phyloP scores from a whole-genome alignment of 2,113 vertebrate genomes.

The Pseudolaguvia tuberculata region DNA sequence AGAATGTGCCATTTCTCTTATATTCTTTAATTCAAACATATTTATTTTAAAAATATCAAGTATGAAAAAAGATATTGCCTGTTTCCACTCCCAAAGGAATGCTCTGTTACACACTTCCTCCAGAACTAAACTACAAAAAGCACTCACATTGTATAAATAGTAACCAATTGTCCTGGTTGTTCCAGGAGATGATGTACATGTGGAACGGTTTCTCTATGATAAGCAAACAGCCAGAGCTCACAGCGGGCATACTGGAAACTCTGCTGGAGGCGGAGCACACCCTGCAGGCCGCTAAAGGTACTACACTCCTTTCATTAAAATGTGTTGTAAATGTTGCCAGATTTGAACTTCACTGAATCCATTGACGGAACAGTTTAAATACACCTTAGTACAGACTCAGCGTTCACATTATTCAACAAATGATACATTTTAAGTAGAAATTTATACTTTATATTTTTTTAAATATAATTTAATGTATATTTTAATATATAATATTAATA shows the following conservation, averaged over 20 bases:
- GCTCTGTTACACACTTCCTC: neutral
- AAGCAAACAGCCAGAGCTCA: conserved; percentile 65
- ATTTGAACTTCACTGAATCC: neutral
- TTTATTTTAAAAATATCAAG: neutral
- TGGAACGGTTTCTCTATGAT: conserved; percentile 79
- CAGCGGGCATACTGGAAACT: conserved; percentile 69
- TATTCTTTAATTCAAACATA: neutral
- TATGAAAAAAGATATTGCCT: neutral
- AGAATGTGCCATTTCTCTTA: neutral
- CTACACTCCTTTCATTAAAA: neutral
- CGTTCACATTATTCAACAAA: no score
- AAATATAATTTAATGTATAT: no score
- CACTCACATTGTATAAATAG: neutral
- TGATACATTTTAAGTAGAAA: no score
- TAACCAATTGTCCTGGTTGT: neutral
- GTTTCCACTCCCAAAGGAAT: neutral
- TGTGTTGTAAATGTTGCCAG: no score
- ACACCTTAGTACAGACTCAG: neutral
- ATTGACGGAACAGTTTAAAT: neutral
- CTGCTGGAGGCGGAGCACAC: conserved; percentile 65
- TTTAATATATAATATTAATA: no score
- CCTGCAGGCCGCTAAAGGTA: conserved; percentile 67
- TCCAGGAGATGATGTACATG: conserved; percentile 82
- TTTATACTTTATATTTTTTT: no score
- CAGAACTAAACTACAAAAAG: neutral